phyloP scores from a whole-genome alignment of 2,888 invertebrate species.

The Nomada flava region DNA sequence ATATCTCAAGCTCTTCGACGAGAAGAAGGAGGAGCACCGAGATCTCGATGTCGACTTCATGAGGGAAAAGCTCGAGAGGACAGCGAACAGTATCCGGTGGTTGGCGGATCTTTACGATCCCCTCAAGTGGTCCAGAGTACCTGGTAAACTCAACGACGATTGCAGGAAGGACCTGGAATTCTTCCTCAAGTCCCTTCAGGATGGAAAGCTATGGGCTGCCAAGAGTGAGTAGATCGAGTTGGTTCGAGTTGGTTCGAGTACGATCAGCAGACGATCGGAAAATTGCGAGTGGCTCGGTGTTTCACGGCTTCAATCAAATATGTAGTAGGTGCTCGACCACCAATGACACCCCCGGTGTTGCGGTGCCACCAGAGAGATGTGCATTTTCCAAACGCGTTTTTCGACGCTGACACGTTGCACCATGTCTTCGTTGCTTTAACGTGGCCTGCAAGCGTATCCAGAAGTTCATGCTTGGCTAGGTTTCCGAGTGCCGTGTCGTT shows the following conservation, averaged over 20 bases:
- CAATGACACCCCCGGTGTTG: too few relatives aligned
- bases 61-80: conserved; percentile 76
- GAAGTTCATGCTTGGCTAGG: conserved; percentile 8
- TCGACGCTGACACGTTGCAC: neutral
- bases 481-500: neutral
- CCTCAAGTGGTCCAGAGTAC: conserved; percentile 86
- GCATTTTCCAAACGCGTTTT: neutral
- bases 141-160: conserved; percentile 85
- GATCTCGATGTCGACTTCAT: conserved; percentile 80
- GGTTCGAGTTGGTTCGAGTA: conserved; percentile 1
- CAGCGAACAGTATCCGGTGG: conserved; percentile 86
- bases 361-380: neutral
- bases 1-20: conserved; percentile 71
- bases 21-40: conserved; percentile 66
- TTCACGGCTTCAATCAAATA: neutral
- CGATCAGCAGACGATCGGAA: neutral
- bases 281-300: neutral
- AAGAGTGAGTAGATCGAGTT: conserved; percentile 88
- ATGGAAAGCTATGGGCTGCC: conserved; percentile 90
- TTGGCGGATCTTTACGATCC: conserved; percentile 88
- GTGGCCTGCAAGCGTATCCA: neutral
- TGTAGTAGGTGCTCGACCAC: too few relatives aligned
- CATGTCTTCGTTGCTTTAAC: too few relatives aligned
- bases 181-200: conserved; percentile 86
- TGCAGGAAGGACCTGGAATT: conserved; percentile 86